phyloP scores from a whole-genome alignment of 30 jellyfish, hydroid and myxozoan species.

The Cassiopea xamachana region DNA sequence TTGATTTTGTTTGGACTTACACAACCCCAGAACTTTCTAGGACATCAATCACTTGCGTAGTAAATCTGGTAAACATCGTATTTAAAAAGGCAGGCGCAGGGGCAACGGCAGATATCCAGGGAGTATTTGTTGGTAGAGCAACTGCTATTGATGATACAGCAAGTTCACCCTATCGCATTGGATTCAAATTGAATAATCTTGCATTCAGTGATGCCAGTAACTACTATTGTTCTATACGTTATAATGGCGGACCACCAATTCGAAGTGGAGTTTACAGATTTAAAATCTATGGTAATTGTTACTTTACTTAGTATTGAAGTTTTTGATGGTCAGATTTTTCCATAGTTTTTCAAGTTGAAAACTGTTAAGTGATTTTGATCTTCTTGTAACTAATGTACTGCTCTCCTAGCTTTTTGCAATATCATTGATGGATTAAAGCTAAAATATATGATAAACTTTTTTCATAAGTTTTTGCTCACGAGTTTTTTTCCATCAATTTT shows the following conservation, averaged over 20 bases:
- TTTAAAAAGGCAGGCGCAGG: not conserved
- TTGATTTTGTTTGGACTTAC: constrained; percentile 6
- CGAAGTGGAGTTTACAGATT: not conserved
- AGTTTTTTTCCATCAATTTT: too few relatives aligned
- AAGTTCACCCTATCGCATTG: not conserved
- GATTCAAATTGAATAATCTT: constrained; percentile 6
- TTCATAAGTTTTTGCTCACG: too few relatives aligned
- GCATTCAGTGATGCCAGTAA: not conserved
- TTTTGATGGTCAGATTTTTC: too few relatives aligned
- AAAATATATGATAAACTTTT: too few relatives aligned
- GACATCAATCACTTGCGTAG: not conserved
- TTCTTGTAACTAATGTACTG: too few relatives aligned
- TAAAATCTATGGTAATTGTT: not conserved
- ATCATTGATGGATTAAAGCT: too few relatives aligned
- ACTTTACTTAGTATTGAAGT: not conserved
- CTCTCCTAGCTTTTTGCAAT: too few relatives aligned
- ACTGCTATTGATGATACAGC: not conserved
- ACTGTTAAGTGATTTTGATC: too few relatives aligned
- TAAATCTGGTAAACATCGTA: not conserved
- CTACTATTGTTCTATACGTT: not conserved
- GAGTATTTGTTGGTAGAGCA: not conserved
- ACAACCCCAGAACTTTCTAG: not conserved
- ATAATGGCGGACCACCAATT: not conserved
- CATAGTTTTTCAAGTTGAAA: too few relatives aligned
- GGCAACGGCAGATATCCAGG: not conserved